phyloP scores from a whole-genome alignment of 2,797 vertebrate species.

The Cephalopachus bancanus region DNA sequence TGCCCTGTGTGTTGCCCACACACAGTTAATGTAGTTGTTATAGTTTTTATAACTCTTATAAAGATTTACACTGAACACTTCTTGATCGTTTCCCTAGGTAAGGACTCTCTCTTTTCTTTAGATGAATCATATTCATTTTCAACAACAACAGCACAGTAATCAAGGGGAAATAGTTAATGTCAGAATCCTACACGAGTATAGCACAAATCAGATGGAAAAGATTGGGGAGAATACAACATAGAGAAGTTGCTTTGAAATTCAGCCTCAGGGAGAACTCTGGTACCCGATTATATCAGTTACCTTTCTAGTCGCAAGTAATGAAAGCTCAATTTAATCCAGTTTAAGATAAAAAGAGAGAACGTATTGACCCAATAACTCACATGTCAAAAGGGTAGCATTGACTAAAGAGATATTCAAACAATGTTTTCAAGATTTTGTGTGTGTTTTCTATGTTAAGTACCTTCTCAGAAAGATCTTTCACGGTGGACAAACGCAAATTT shows the following conservation, averaged over 20 bases:
- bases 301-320: not conserved
- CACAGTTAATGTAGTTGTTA: not conserved
- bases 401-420: not conserved
- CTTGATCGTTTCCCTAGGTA: not conserved
- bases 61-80: not conserved
- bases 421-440: not conserved
- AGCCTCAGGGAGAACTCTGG: not conserved
- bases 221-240: not conserved
- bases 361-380: not conserved
- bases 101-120: not conserved
- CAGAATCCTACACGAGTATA: not conserved
- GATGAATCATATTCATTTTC: not conserved
- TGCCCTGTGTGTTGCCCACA: not conserved
- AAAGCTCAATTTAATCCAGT: not conserved
- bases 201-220: not conserved
- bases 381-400: not conserved
- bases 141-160: not conserved
- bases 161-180: not conserved
- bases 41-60: not conserved
- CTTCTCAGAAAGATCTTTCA: constrained; percentile 26
- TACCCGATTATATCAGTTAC: not conserved
- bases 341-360: not conserved
- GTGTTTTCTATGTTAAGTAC: not conserved
- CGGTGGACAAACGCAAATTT: not conserved
- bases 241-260: not conserved